Conservation (phyloP, 2,113 vertebrate species). For the Macrotus californicus region DNA sequence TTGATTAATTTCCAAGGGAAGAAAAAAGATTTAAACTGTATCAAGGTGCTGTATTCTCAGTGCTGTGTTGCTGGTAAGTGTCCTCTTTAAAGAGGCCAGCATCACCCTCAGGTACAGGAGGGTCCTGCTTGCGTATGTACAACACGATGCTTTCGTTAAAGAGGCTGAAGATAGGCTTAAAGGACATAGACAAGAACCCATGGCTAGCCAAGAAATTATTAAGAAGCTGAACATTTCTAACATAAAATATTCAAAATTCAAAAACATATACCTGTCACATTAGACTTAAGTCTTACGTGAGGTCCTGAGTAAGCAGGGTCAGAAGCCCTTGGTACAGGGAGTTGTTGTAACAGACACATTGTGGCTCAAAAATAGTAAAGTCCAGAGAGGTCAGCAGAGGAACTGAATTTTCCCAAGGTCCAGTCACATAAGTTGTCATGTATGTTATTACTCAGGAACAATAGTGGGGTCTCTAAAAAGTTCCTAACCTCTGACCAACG, state of each 20-base stretch:
- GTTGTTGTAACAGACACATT: rapidly evolving
- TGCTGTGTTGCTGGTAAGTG: background rate
- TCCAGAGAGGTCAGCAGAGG: background rate
- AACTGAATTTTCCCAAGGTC: background rate
- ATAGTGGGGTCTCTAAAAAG: background rate
- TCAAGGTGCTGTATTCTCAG: background rate
- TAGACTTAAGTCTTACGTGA: background rate
- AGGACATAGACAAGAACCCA: background rate
- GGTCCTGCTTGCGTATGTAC: background rate
- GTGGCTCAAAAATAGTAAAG: background rate
- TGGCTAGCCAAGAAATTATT: background rate
- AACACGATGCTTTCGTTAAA: background rate
- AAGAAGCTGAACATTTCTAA: background rate
- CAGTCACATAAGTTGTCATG: background rate
- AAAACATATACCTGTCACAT: background rate
- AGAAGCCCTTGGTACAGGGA: background rate
- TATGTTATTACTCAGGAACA: background rate
- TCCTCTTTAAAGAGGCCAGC: background rate
- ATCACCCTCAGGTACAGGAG: background rate
- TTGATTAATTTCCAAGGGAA: background rate
- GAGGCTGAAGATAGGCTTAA: background rate
- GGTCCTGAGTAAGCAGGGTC: background rate
- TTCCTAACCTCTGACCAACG: background rate
- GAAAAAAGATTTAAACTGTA: background rate
- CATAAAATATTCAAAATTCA: background rate